These are phyloP conservation scores for Drosophila santomea DNA, from an alignment of 1,140 invertebrate genomes.

Conservation along the genomic window DNA sequence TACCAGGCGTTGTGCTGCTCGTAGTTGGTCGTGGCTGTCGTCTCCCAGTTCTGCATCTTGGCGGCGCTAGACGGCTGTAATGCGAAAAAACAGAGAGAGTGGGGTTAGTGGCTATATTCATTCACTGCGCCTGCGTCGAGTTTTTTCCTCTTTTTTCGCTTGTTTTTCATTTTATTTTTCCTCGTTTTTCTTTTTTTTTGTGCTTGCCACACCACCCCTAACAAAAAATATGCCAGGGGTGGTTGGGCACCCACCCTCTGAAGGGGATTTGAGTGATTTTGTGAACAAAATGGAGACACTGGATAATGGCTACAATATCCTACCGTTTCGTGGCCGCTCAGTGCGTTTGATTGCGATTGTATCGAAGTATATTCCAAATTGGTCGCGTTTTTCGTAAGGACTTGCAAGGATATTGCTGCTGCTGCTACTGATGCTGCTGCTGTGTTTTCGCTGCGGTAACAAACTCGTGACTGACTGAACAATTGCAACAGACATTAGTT, in stretches of 20 bases:
- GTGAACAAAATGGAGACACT: slow-evolving; percentile 50
- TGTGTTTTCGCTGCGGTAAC: slow-evolving; percentile 49
- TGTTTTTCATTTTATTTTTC: slow-evolving; percentile 46
- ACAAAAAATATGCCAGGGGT: slow-evolving; percentile 43
- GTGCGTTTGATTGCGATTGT: slow-evolving; percentile 4
- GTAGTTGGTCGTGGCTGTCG: slow-evolving; percentile 72
- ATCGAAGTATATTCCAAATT: slow-evolving; percentile 51
- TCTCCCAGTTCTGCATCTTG: slow-evolving; percentile 85
- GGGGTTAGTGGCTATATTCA: slow-evolving; percentile 18
- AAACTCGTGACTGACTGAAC: slow-evolving; percentile 62
- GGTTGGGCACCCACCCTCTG: slow-evolving; percentile 25
- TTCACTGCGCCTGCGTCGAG: slow-evolving; percentile 65
- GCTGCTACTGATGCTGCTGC: slow-evolving; percentile 2
- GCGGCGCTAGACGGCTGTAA: slow-evolving; percentile 45
- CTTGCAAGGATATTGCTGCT: not conserved
- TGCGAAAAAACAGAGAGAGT: slow-evolving; percentile 13
- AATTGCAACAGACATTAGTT: slow-evolving; percentile 40
- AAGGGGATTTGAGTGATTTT: slow-evolving; percentile 62
- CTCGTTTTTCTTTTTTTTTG: slow-evolving; percentile 21
- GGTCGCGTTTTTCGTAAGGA: slow-evolving; percentile 17
- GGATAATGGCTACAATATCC: slow-evolving; percentile 22
- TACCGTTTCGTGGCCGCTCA: slow-evolving; percentile 47
- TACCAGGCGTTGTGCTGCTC: slow-evolving; percentile 83
- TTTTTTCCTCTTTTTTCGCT: slow-evolving; percentile 51
- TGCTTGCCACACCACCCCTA: slow-evolving; percentile 65